Base-by-base conservation (phyloP, 2,113 vertebrate species). In the Perognathus longimembris region DNA sequence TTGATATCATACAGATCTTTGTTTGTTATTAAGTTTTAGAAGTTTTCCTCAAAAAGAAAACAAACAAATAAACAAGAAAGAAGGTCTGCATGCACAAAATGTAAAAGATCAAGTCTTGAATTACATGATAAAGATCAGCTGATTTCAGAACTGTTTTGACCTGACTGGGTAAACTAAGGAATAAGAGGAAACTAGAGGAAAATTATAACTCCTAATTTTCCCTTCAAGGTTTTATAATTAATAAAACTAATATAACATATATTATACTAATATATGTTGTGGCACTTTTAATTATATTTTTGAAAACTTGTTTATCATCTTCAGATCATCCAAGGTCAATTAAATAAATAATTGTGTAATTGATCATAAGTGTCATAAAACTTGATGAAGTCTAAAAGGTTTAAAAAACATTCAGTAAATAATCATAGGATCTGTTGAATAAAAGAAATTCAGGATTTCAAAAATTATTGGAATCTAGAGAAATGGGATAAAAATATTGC, bases 271-370 rank as follows among this genome's bases (percentile, higher is more conserved):
- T 78, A 93, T 92, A 79, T 94, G 15, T 93, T 89, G 66, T 90
- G 81, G 34, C 45, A 83, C 26, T 86, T 93, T 89, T 74, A 90
- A 95, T 96, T 96, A 28, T 77, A 92, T 11, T 87, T 96, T 93
- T 59, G 38, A 80, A 71, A 90, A 82, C 11, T 93, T 79, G n/a
- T 83, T 90, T 28, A 3, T 66, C 78, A 77, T 20, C 63, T 30
- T n/a, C 81, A 69, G 57, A 20, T 93, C 61, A 87, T 4, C 0
- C 7, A 36, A 5, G 0, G 38, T 32, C 95, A 34, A 90, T 91
- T 88, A 93, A 92, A 80, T 75, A 85, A 34, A 85, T 83, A 34
- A 85, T 83, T 80, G 75, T 50, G 57, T 50, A 85, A 75, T 81
- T 79, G 21, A 89, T 77, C 26, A 85, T 83, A 95, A 89, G 71